A percentile compares a stretch with the other conserved stretches of the same genome.
Evolutionary conservation across 1,140 invertebrate genomes (phyloP).

Genomic region (Drosophila melanica): DNA sequence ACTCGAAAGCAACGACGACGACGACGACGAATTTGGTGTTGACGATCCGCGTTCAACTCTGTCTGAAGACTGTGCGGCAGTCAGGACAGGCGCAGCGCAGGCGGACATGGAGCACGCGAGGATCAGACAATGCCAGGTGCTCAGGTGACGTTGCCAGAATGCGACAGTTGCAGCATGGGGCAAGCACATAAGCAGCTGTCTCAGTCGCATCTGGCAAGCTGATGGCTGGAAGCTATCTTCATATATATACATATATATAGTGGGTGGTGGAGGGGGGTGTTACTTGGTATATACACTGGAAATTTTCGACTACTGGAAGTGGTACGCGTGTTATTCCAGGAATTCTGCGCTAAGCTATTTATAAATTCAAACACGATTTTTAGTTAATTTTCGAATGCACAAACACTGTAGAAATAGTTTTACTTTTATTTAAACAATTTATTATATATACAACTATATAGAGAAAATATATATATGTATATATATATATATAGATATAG

Average conservation of each 20-base stretch:
- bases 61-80: slow-evolving; percentile 82
- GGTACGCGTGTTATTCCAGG: slow-evolving; percentile 34
- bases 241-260: slow-evolving; percentile 4
- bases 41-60: slow-evolving; percentile 80
- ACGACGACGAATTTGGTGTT: slow-evolving; percentile 37
- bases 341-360: slow-evolving; percentile 22
- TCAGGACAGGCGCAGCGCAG: slow-evolving; percentile 12
- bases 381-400: slow-evolving; percentile 12
- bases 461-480: slow-evolving; percentile 7
- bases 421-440: slow-evolving; percentile 26
- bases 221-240: slow-evolving; percentile 22
- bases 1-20: slow-evolving; percentile 44
- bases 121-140: slow-evolving; percentile 47
- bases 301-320: slow-evolving; percentile 66
- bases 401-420: slow-evolving; percentile 9
- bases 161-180: slow-evolving; percentile 45
- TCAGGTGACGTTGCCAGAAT: slow-evolving; percentile 44
- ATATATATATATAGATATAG: slow-evolving; percentile 25
- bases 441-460: slow-evolving; percentile 33
- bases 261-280: slow-evolving; percentile 3
- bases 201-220: slow-evolving; percentile 32
- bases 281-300: slow-evolving; percentile 68
- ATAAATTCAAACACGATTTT: neutral
- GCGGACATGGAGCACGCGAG: slow-evolving; percentile 54
- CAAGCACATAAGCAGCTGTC: slow-evolving; percentile 64